Evolutionary conservation across 2,113 vertebrate species (phyloP), one percentile per base, ranked within the genome.

Genomic region (Takifugu flavidus): DNA sequence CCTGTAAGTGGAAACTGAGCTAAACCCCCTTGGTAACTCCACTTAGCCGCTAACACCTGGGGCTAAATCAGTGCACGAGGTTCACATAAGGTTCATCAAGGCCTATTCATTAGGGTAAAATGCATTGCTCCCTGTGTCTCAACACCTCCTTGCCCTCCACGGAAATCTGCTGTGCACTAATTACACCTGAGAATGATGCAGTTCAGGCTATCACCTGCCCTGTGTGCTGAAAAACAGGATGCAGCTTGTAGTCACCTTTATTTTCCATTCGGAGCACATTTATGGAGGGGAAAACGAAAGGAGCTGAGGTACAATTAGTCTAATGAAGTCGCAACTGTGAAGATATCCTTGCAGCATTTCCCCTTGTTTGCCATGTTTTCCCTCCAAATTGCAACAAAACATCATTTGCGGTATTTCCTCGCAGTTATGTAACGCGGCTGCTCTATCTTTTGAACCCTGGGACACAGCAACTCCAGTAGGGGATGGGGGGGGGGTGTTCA

Each of bases 41-140:
- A 57, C 61, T 70, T 76, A 70, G 72, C 59, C 49, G 13, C 47
- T 13, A 74, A 77, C 82, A 83, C 77, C 59, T 79, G 78, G 62
- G 75, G 58, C 61, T 78, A 51, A 57, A 76, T 83, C 65, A 55
- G 15, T 27, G 5, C 15, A 31, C 28, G 53, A 74, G 47, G 68
- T 69, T 75, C 65, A 70, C 34, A 5, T 11, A 56, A 65, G 77
- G 57, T 65, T 67, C 34, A 73, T 57, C 50, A 49, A 62, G 44
- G 28, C 15, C 45, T 46, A 61, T 65, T 75, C 26, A 51, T 42
- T 72, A 39, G 34, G 7, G 52, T 56, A 51, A 75, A 75, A 65
- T 67, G 46, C 60, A 67, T 79, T 56, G 56, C 55, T 50, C 50
- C 46, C 70, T 34, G 47, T 75, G 79, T 79, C 57, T 71, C 61